These are phyloP conservation scores for Takifugu ocellatus DNA, from an alignment of 2,797 vertebrate species.

Conservation along the genomic window DNA sequence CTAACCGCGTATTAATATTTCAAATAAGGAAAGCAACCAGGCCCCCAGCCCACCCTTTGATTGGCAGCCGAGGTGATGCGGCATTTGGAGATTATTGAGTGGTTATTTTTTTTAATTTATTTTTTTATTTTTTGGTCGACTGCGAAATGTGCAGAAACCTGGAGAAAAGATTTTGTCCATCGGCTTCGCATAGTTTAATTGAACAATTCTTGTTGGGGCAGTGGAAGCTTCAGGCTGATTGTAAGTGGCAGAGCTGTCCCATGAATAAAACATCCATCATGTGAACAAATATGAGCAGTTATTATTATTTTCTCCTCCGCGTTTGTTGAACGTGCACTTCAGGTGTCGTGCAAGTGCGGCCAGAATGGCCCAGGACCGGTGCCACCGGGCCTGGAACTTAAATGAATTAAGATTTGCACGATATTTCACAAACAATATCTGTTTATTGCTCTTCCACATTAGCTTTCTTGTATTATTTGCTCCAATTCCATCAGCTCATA, in stretches of 20 bases:
- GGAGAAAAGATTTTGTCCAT: conserved; percentile 50
- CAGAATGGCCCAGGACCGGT: neutral
- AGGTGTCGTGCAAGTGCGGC: conserved; percentile 18
- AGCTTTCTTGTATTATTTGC: conserved; percentile 6
- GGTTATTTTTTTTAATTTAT: conserved; percentile 37
- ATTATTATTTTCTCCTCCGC: conserved; percentile 55
- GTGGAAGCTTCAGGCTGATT: conserved; percentile 46
- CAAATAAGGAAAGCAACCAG: conserved; percentile 66
- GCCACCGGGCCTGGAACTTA: no score
- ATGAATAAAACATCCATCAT: conserved; percentile 69
- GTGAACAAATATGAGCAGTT: conserved; percentile 58
- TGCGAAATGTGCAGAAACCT: neutral
- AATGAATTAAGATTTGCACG: conserved; percentile 39
- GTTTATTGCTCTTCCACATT: conserved; percentile 24
- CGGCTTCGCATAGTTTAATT: conserved; percentile 58
- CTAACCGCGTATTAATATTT: conserved; percentile 80
- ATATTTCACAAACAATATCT: conserved; percentile 36
- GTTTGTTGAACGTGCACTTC: conserved; percentile 47
- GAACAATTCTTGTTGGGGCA: conserved; percentile 55
- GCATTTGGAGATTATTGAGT: conserved; percentile 64
- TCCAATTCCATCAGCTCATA: neutral
- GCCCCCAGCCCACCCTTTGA: conserved; percentile 54
- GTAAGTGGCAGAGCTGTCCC: conserved; percentile 60
- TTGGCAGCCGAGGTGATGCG: conserved; percentile 63
- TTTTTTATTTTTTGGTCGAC: conserved; percentile 14